Conservation (phyloP, 2,113 vertebrate genomes). For the Tupaia tana region DNA sequence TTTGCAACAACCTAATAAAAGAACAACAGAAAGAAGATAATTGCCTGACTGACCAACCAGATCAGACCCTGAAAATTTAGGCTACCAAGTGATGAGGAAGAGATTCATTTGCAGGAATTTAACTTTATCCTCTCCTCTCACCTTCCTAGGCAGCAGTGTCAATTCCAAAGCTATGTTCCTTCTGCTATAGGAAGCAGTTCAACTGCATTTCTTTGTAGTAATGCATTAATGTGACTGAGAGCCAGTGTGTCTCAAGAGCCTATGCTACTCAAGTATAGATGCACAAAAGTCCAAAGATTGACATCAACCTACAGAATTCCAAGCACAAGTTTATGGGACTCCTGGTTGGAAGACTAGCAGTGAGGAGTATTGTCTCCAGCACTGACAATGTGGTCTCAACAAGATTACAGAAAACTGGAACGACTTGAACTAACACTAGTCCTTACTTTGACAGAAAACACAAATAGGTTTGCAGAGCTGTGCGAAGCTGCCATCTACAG, state of each 20-base stretch:
- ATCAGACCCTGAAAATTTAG: not conserved
- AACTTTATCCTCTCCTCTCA: not conserved
- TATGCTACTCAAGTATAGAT: not conserved
- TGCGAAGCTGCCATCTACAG: not conserved
- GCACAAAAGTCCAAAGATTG: not conserved
- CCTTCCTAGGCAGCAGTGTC: not conserved
- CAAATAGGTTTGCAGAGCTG: constrained; percentile 42
- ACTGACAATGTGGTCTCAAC: constrained; percentile 8
- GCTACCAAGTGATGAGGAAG: not conserved
- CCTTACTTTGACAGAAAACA: constrained; percentile 46
- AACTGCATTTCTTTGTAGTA: not conserved
- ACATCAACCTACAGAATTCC: not conserved
- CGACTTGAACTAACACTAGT: not conserved
- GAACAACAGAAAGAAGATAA: constrained; percentile 16
- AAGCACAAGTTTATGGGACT: not conserved
- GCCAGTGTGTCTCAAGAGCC: not conserved
- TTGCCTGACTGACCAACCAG: constrained; percentile 27
- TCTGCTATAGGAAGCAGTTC: not conserved
- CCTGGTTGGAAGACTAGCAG: not conserved
- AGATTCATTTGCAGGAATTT: not conserved
- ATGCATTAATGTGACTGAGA: not conserved
- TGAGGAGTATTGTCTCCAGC: not conserved
- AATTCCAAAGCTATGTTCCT: not conserved
- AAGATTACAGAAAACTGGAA: not conserved
- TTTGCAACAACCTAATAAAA: not conserved